Base-by-base conservation (phyloP, 1,140 invertebrate genomes). In the Plutomurus gul region DNA sequence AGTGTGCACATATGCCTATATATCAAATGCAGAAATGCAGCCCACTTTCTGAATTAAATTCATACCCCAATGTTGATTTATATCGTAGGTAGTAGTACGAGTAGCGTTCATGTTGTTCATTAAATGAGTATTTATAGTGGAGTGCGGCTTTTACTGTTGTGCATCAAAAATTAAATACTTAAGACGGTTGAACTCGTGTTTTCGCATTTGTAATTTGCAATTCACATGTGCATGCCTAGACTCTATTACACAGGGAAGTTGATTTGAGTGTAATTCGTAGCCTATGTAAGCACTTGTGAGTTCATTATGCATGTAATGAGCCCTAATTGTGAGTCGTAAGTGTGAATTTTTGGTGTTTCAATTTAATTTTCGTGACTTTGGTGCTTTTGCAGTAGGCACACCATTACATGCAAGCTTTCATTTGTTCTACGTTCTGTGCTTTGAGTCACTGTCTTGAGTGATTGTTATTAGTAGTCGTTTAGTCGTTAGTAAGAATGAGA, bases 261-360 rank as follows among this genome's bases (percentile, higher is more conserved):
- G 46, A 43, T 65, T 47, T 39, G 39, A 76, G 40, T 60, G 56
- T 65, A 65, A 7, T 27, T 60, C 51, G 51, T 60, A 60, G 33
- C 25, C 25, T 60, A 13, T 13, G 1, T 43, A 65, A 16, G 56
- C 27, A 33, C 27, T 65, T 33, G 30, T 30, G 27, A 65, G 56
- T 65, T 56, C 71, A 75, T 75, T 79, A 75, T 79, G 77, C 73
- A 74, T 79, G 77, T 79, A 79, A 75, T 79, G 73, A 75, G 77
- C 51, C 73, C 36, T 79, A 75, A 75, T 75, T 79, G 70, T 73
- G 65, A 78, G 76, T 51, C 76, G 33, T n/a, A 39, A 79, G 73
- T 79, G 73, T 79, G 77, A 79, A 79, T 75, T 75, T 65, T 60
- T 60, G 60, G 36, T 76, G 39, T 75, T 70, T 80, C 27, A 71